A percentile compares a stretch with the other conserved stretches of the same genome.
Evolutionary conservation across 2,113 vertebrate genomes (phyloP).

Genomic region (Thymallus thymallus): DNA sequence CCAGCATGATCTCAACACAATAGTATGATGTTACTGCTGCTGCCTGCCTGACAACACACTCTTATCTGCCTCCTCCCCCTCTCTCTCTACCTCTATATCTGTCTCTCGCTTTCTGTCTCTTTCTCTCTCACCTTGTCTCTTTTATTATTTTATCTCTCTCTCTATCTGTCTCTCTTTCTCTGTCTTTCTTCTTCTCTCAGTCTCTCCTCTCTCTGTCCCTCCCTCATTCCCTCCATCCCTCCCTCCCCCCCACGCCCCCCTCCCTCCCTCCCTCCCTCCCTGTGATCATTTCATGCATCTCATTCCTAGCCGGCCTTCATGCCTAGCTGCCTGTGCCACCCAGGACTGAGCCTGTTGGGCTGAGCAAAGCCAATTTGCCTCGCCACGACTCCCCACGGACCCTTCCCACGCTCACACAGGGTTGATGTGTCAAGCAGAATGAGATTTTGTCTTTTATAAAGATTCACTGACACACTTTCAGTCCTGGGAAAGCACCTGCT

Average conservation of each 20-base stretch:
- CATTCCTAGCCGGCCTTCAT: slow-evolving; percentile 54
- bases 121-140: slow-evolving; percentile 10
- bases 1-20: slow-evolving; percentile 54
- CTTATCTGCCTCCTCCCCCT: slow-evolving; percentile 49
- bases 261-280: slow-evolving; percentile 3
- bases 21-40: slow-evolving; percentile 33
- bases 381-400: slow-evolving; percentile 55
- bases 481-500: slow-evolving; percentile 2
- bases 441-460: slow-evolving; percentile 39
- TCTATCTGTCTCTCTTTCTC: not conserved
- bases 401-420: slow-evolving; percentile 46
- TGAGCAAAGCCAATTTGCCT: slow-evolving; percentile 61
- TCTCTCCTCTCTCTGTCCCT: slow-evolving; percentile 33
- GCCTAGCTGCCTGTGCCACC: slow-evolving; percentile 57
- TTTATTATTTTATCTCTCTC: slow-evolving; percentile 12
- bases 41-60: slow-evolving; percentile 43
- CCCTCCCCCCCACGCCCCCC: not conserved
- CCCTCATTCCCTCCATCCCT: not conserved
- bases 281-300: slow-evolving; percentile 55
- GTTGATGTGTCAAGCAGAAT: slow-evolving; percentile 37
- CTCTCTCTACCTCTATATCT: slow-evolving; percentile 31
- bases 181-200: slow-evolving; percentile 25
- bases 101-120: not conserved
- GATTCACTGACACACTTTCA: slow-evolving; percentile 29
- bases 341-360: slow-evolving; percentile 47